phyloP scores from a whole-genome alignment of 2,888 invertebrate genomes.

The Tridacna gigas region DNA sequence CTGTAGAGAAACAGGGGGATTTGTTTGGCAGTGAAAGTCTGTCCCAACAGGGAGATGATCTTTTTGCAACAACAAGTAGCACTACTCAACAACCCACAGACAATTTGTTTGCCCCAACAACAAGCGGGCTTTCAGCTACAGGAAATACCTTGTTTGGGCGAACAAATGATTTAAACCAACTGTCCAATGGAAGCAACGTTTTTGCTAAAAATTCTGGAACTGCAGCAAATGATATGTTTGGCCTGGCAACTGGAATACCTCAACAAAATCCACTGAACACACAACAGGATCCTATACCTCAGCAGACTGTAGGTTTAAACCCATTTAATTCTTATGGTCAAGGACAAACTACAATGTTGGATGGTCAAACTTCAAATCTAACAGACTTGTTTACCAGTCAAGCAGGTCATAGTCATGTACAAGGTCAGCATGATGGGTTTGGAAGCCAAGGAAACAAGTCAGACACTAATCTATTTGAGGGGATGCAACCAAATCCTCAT shows the following conservation, averaged over 20 bases:
- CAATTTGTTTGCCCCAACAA: neutral
- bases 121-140: neutral
- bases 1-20: neutral
- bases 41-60: neutral
- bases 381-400: neutral
- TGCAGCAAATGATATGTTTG: neutral
- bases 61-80: neutral
- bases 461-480: constrained; percentile 1
- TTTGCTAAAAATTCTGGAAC: neutral
- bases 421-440: neutral
- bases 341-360: neutral
- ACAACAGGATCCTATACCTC: neutral
- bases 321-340: neutral
- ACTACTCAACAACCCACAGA: neutral
- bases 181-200: neutral
- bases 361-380: neutral
- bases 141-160: neutral
- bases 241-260: neutral
- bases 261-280: neutral
- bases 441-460: neutral
- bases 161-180: neutral
- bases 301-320: neutral
- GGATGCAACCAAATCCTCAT: neutral
- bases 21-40: neutral
- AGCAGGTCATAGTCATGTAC: neutral